Conservation (phyloP, 2,888 invertebrate species). For the Luffia ferchaultella region DNA sequence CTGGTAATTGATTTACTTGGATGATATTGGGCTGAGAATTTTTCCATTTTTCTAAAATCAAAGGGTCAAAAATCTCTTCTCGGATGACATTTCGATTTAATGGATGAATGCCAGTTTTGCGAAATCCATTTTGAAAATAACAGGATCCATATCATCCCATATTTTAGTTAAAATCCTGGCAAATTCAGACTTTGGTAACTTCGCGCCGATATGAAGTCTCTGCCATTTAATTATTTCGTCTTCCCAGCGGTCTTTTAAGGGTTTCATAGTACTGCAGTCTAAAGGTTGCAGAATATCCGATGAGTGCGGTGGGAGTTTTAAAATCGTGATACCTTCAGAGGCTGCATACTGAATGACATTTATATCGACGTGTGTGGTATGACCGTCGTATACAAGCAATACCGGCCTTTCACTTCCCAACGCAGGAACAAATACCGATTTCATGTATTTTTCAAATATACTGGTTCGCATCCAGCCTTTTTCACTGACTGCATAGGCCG, state of each 20-base stretch:
- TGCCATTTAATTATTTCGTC: background rate
- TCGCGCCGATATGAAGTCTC: background rate
- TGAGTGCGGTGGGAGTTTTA: slow-evolving; percentile 4
- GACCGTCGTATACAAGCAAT: slow-evolving; percentile 1
- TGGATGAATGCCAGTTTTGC: background rate
- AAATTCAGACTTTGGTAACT: background rate
- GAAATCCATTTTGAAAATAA: background rate
- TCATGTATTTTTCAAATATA: slow-evolving; percentile 11
- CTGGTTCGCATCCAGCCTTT: slow-evolving; percentile 23
- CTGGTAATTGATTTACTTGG: background rate
- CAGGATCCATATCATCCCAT: background rate
- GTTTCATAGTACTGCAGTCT: slow-evolving; percentile 4
- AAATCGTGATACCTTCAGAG: slow-evolving; percentile 1
- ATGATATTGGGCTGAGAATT: background rate
- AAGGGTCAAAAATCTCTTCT: background rate
- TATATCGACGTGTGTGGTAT: background rate
- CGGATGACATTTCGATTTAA: background rate
- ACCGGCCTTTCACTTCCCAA: slow-evolving; percentile 10
- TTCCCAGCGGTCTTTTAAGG: background rate
- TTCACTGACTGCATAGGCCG: slow-evolving; percentile 18
- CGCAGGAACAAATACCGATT: slow-evolving; percentile 10
- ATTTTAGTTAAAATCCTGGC: background rate
- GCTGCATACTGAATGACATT: slow-evolving; percentile 1
- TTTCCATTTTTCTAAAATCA: background rate
- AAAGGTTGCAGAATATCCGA: slow-evolving; percentile 5